A percentile compares a stretch with the other conserved stretches of the same genome.
phyloP scores from a whole-genome alignment of 1,140 invertebrate genomes.

The Drosophila lacertosa region DNA sequence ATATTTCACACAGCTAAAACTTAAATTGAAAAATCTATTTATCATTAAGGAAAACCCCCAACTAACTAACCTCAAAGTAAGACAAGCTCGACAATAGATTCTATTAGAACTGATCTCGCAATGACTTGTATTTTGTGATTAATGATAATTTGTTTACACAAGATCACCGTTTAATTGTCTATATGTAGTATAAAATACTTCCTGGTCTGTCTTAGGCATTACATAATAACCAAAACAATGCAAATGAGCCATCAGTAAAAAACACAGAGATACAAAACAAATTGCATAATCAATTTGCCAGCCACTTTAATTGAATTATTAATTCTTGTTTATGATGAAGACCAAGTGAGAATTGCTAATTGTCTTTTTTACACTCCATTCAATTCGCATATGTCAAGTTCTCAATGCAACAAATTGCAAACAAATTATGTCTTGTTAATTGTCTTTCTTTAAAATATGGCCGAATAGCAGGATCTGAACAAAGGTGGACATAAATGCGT shows the following conservation, averaged over 20 bases:
- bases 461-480: neutral
- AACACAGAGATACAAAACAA: constrained; percentile 4
- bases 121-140: constrained; percentile 31
- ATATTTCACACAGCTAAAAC: neutral
- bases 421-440: constrained; percentile 24
- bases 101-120: constrained; percentile 14
- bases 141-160: constrained; percentile 46
- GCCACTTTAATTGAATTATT: constrained; percentile 36
- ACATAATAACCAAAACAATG: constrained; percentile 34
- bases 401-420: constrained; percentile 9
- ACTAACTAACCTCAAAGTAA: constrained; percentile 11
- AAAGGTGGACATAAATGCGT: constrained; percentile 30
- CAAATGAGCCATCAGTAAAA: neutral
- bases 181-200: constrained; percentile 10
- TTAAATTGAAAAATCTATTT: neutral
- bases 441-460: constrained; percentile 10
- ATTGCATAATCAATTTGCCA: constrained; percentile 39
- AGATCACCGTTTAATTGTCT: constrained; percentile 26
- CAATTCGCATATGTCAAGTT: neutral
- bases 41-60: neutral
- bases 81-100: constrained; percentile 15
- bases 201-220: constrained; percentile 26
- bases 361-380: constrained; percentile 16
- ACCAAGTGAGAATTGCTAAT: constrained; percentile 20
- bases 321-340: constrained; percentile 12